Conservation (phyloP, 2,797 vertebrate species). For the Cryptoblepharus egeriae region DNA sequence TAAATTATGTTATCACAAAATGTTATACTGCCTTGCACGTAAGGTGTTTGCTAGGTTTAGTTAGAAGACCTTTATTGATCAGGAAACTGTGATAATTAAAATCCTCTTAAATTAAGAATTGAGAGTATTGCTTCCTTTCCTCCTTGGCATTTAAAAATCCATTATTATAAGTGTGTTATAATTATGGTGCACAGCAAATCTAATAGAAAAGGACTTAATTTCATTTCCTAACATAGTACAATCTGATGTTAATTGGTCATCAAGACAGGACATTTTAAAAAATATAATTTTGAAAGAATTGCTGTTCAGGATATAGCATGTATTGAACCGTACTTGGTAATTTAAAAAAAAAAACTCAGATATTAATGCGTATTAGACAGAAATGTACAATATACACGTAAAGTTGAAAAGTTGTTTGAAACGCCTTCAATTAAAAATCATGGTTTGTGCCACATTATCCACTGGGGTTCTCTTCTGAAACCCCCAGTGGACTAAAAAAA, state of each 20-base stretch:
- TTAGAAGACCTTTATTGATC: not conserved
- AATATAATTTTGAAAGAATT: not conserved
- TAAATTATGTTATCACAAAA: slow-evolving; percentile 1
- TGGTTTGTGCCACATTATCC: too few relatives aligned
- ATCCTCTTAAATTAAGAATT: not conserved
- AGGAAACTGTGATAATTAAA: not conserved
- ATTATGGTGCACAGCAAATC: not conserved
- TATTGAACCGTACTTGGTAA: not conserved
- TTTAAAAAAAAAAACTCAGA: not conserved
- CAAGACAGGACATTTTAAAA: not conserved
- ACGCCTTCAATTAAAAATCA: not conserved
- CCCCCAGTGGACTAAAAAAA: too few relatives aligned
- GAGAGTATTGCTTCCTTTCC: not conserved
- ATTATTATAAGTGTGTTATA: not conserved
- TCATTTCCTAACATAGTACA: not conserved
- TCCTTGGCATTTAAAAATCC: slow-evolving; percentile 1
- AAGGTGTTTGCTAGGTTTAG: not conserved
- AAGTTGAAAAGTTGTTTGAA: not conserved
- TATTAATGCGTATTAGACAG: not conserved
- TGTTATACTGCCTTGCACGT: not conserved
- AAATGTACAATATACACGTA: not conserved
- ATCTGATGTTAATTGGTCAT: not conserved
- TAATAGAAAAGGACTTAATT: not conserved
- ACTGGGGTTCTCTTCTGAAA: too few relatives aligned
- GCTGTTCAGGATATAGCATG: not conserved